Conservation (phyloP, 2,113 vertebrate species). For the Microtus pennsylvanicus region DNA sequence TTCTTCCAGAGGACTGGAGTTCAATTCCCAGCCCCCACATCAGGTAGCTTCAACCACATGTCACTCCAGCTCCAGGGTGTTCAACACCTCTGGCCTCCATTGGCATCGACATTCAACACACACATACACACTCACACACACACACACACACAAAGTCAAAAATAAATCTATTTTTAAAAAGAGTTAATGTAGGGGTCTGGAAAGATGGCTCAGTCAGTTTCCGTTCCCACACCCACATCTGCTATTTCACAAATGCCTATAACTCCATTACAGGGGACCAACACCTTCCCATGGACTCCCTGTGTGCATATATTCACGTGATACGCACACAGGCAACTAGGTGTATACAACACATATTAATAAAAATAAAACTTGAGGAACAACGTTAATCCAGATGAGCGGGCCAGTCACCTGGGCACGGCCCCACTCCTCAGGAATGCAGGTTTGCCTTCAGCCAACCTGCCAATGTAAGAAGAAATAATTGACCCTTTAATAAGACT, state of each 20-base stretch:
- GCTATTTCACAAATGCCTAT: background rate
- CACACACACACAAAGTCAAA: background rate
- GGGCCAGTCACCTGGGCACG: background rate
- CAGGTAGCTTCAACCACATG: background rate
- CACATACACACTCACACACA: background rate
- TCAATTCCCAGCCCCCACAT: background rate
- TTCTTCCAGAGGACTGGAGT: background rate
- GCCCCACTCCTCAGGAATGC: background rate
- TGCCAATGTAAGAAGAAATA: background rate
- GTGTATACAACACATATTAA: background rate
- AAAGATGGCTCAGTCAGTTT: background rate
- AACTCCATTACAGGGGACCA: background rate
- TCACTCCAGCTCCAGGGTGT: background rate
- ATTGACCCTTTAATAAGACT: background rate
- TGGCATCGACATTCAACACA: no score
- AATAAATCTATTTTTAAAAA: background rate
- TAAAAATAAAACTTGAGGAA: background rate
- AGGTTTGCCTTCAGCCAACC: background rate
- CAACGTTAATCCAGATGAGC: background rate
- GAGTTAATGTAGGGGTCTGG: background rate
- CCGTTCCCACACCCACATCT: background rate
- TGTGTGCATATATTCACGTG: rapidly evolving
- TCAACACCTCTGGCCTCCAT: background rate
- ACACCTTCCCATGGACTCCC: background rate
- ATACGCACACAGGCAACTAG: background rate